Conservation (phyloP, 2,797 vertebrate species). For the Gastrophryne carolinensis region DNA sequence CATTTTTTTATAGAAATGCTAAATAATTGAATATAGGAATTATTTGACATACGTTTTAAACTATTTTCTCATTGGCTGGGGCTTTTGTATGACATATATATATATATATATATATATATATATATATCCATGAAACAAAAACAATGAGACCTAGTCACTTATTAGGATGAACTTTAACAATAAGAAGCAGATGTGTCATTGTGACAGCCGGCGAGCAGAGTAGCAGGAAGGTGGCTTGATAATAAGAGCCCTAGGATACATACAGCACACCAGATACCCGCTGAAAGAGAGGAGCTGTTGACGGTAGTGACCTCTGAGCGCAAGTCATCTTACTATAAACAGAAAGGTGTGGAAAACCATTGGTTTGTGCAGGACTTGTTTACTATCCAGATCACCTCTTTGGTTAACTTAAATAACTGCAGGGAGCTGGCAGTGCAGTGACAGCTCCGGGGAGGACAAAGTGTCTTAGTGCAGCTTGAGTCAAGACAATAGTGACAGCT, state of each 20-base stretch:
- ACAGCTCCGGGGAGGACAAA: constrained; percentile 60
- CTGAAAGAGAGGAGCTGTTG: constrained; percentile 70
- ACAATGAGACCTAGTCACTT: not conserved
- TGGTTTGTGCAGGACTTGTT: constrained; percentile 69
- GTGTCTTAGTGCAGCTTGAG: constrained; percentile 60
- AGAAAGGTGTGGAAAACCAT: constrained; percentile 72
- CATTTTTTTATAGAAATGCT: no score
- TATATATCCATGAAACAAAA: not conserved
- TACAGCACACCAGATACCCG: constrained; percentile 64
- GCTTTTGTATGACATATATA: no score
- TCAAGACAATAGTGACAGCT: constrained; percentile 54
- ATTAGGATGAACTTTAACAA: constrained; percentile 47
- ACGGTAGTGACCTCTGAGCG: constrained; percentile 71
- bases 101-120: no score
- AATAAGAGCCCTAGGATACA: constrained; percentile 66
- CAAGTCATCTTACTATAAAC: constrained; percentile 77
- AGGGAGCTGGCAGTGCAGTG: constrained; percentile 51
- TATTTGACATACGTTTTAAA: no score
- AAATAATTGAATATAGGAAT: no score
- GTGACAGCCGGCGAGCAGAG: constrained; percentile 67
- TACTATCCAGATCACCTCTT: constrained; percentile 66
- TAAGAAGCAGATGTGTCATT: constrained; percentile 65
- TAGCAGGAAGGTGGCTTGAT: constrained; percentile 62
- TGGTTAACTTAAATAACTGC: constrained; percentile 67
- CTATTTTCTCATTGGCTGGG: no score